Evolutionary conservation across 2,113 vertebrate species (phyloP).

Genomic region (Channa argus): DNA sequence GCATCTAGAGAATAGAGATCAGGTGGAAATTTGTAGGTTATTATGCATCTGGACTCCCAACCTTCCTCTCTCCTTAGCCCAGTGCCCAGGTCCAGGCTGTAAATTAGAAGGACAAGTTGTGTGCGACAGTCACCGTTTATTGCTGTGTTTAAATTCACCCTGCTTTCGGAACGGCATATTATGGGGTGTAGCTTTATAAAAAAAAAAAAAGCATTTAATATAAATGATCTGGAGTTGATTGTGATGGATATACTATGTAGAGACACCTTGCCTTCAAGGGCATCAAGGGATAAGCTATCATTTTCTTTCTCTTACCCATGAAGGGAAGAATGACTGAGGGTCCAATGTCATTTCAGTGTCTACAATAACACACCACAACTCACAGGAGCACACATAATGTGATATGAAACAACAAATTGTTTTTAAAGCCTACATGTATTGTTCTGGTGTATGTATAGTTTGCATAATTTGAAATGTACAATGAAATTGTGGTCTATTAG

Average conservation of each 20-base stretch:
- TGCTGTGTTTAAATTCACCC: constrained; percentile 77
- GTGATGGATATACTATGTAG: constrained; percentile 84
- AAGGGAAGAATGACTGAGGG: constrained; percentile 76
- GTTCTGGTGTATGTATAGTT: constrained; percentile 4
- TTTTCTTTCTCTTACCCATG: constrained; percentile 79
- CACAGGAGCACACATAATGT: constrained; percentile 26
- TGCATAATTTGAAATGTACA: constrained; percentile 15
- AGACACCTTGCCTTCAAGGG: constrained; percentile 86
- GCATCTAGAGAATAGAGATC: constrained; percentile 74
- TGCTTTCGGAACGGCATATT: constrained; percentile 63
- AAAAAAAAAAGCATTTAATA: constrained; percentile 76
- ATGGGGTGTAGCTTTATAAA: constrained; percentile 63
- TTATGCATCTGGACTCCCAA: constrained; percentile 75
- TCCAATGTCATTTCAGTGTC: constrained; percentile 77
- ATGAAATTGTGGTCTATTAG: not conserved
- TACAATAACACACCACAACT: constrained; percentile 70
- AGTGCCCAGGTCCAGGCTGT: constrained; percentile 58
- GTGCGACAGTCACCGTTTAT: constrained; percentile 69
- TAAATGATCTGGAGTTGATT: constrained; percentile 85
- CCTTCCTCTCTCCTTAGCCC: constrained; percentile 74
- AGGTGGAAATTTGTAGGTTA: constrained; percentile 72
- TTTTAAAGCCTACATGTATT: not conserved
- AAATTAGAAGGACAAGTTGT: constrained; percentile 80
- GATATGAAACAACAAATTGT: constrained; percentile 18
- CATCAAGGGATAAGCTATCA: constrained; percentile 84